Evolutionary conservation across 1,140 invertebrate species (phyloP), one percentile per base, ranked within the genome.

Genomic region (Pogonomyrmex barbatus): DNA sequence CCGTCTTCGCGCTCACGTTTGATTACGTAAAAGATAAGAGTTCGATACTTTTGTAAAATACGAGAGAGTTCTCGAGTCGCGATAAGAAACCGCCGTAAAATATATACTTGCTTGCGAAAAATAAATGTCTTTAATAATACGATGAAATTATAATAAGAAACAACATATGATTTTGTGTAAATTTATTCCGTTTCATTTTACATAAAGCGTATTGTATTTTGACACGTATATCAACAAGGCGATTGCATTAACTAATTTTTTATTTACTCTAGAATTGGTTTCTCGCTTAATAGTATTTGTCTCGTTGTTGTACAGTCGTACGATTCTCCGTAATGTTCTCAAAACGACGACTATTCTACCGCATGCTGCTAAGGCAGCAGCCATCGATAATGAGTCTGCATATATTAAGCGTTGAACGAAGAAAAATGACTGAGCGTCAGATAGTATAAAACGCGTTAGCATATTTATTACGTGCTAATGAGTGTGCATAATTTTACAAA

Each of bases 401-500:
- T 86, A 73, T 71, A 79, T 89, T 81, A 89, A 89, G 68, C 85
- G 75, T 67, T 85, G 81, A 88, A 67, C 70, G 88, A 89, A 85
- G 81, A 78, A 89, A 52, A 73, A 75, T 76, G 79, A 50, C 84
- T 58, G n/a, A 68, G 75, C 76, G 42, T 82, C 79, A 87, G 87
- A 89, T 89, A 87, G 68, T 83, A 68, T 76, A 73, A 86, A 71
- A 73, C 67, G 87, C 65, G 85, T 89, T 82, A 86, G 73, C 87
- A 85, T 83, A 83, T 88, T 86, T 88, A 89, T 89, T 87, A 89
- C 83, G 87, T 83, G 87, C 87, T 89, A 89, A 89, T 83, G 87
- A 87, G 88, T 87, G 77, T 89, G 77, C 88, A 89, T 89, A 89
- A 89, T 89, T 89, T 47, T 77, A 89, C 77, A 89, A 89, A 89